Conservation (phyloP, 2,797 vertebrate genomes). For the Darevskia mixta region DNA sequence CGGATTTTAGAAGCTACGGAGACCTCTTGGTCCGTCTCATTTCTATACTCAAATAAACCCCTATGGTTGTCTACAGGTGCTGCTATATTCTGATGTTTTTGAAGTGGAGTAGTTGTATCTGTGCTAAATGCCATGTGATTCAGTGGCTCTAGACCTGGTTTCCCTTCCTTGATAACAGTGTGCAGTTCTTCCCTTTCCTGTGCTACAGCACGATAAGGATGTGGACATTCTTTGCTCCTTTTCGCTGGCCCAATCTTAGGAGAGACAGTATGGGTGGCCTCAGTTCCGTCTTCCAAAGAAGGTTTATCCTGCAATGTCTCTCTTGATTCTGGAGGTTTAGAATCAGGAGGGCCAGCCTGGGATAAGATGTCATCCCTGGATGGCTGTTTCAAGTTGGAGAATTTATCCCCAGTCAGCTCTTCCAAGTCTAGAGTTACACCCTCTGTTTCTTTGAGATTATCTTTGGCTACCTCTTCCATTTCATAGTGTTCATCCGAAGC, state of each 20-base stretch:
- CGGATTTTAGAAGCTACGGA: slow-evolving; percentile 81
- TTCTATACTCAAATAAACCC: slow-evolving; percentile 58
- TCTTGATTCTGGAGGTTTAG: rapidly evolving
- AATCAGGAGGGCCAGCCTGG: background rate
- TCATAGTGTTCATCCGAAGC: background rate
- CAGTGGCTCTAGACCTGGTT: background rate
- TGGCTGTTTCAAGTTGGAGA: background rate
- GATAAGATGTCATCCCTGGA: background rate
- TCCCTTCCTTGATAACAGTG: slow-evolving; percentile 44
- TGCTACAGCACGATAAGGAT: background rate
- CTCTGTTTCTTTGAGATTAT: background rate
- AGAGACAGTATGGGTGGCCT: background rate
- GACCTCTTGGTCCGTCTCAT: slow-evolving; percentile 57
- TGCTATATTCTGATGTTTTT: slow-evolving; percentile 20
- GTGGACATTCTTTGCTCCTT: background rate
- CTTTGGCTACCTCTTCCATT: background rate
- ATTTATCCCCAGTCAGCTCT: background rate
- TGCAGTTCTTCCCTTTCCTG: slow-evolving; percentile 23
- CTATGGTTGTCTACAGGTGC: slow-evolving; percentile 34
- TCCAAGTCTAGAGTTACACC: background rate
- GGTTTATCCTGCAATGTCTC: background rate
- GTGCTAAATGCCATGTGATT: background rate
- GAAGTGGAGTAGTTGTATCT: slow-evolving; percentile 2
- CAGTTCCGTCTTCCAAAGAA: slow-evolving; percentile 14
- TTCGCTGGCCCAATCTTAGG: slow-evolving; percentile 30